These are phyloP conservation scores for silkworm (Bombyx mori) DNA, from an alignment of 1,140 invertebrate species.

Conservation along the genomic window DNA sequence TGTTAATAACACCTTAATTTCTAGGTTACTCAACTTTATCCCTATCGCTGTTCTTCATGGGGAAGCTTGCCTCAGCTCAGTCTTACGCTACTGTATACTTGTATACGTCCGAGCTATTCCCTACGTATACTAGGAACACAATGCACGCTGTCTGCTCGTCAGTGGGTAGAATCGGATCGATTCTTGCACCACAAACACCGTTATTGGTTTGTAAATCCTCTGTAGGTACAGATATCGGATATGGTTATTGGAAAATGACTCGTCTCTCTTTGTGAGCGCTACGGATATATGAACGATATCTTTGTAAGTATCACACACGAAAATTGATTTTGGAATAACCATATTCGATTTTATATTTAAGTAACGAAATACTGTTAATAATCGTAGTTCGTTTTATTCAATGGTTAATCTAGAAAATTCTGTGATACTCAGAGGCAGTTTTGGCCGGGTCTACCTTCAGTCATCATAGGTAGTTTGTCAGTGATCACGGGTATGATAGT, in stretches of 20 bases:
- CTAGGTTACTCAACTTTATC: constrained; percentile 11
- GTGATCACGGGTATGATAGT: constrained; percentile 15
- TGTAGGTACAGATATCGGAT: too few species aligned
- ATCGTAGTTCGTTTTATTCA: too few species aligned
- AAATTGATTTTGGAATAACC: too few species aligned
- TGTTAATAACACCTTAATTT: neutral
- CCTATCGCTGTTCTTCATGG: constrained; percentile 53
- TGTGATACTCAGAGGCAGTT: constrained; percentile 14
- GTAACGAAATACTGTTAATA: too few species aligned
- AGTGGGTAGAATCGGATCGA: constrained; percentile 77
- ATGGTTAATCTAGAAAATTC: too few species aligned
- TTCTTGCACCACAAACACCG: constrained; percentile 76
- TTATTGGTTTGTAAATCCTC: constrained; percentile 47
- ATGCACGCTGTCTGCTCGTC: constrained; percentile 77
- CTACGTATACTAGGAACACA: constrained; percentile 77
- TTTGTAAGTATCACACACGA: too few species aligned
- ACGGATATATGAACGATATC: too few species aligned
- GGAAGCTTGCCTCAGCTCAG: constrained; percentile 75
- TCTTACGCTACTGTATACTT: constrained; percentile 75
- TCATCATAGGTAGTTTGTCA: constrained; percentile 19
- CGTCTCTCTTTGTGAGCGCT: too few species aligned
- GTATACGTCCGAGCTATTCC: constrained; percentile 79
- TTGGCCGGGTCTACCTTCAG: constrained; percentile 23
- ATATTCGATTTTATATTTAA: too few species aligned
- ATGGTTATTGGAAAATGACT: too few species aligned